phyloP scores from a whole-genome alignment of 2,888 invertebrate genomes.

The Mamestra brassicae region DNA sequence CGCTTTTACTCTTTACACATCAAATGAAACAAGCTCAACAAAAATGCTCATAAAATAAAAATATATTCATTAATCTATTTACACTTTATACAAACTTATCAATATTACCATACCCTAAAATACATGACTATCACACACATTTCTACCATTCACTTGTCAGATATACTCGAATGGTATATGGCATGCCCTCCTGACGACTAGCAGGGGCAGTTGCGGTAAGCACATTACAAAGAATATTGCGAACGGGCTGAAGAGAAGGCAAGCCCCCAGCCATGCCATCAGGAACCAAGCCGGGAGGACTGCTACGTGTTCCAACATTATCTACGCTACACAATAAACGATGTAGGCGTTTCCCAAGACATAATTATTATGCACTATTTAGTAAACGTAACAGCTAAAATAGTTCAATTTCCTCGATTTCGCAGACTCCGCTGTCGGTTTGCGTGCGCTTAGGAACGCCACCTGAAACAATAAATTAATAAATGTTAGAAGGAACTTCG shows the following conservation, averaged over 20 bases:
- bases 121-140: constrained; percentile 67
- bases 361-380: constrained; percentile 76
- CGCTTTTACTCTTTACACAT: background rate
- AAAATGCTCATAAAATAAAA: constrained; percentile 55
- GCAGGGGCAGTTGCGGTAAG: constrained; percentile 93
- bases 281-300: constrained; percentile 91
- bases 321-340: constrained; percentile 67
- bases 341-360: constrained; percentile 71
- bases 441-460: constrained; percentile 85
- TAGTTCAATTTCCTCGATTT: constrained; percentile 63
- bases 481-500: constrained; percentile 25
- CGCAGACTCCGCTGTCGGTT: constrained; percentile 73
- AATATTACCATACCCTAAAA: constrained; percentile 59
- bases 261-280: constrained; percentile 92
- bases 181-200: constrained; percentile 92
- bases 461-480: constrained; percentile 81
- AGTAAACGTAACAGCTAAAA: constrained; percentile 68
- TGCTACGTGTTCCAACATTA: constrained; percentile 86
- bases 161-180: constrained; percentile 93
- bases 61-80: constrained; percentile 73
- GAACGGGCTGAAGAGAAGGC: constrained; percentile 93
- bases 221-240: constrained; percentile 92
- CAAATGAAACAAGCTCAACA: constrained; percentile 34
- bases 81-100: constrained; percentile 72
- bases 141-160: constrained; percentile 73